Percentiles rank a stretch among this genome's conserved stretches.
These are phyloP conservation scores for Tretioscincus oriximinensis DNA, from an alignment of 2,113 vertebrate genomes.

Conservation along the genomic window DNA sequence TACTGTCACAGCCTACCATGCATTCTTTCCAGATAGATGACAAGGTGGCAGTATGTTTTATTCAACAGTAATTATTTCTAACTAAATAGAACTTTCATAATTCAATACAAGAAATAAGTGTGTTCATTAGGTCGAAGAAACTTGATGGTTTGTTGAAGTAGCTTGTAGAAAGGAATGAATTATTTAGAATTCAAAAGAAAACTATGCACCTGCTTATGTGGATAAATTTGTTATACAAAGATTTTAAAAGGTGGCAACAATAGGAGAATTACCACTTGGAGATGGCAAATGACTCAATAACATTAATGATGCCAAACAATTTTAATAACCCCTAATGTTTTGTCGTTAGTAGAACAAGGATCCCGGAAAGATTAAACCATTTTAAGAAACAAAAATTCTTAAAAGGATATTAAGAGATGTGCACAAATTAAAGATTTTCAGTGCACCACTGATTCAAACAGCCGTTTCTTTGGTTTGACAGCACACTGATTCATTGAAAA, in stretches of 20 bases:
- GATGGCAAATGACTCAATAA: not conserved
- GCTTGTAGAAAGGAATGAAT: not conserved
- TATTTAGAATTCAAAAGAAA: slow-evolving; percentile 7
- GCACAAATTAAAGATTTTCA: too few relatives aligned
- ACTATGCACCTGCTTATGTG: not conserved
- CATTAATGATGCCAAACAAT: not conserved
- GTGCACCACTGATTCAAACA: too few relatives aligned
- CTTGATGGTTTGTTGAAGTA: not conserved
- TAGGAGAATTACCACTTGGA: not conserved
- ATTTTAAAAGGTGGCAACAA: not conserved
- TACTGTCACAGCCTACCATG: not conserved
- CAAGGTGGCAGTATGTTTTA: slow-evolving; percentile 10
- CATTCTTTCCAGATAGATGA: not conserved
- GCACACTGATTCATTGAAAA: too few relatives aligned
- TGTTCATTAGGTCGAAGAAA: not conserved
- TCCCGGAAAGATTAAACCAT: not conserved
- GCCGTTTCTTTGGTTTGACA: too few relatives aligned
- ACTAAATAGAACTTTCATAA: slow-evolving; percentile 15
- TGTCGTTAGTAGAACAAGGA: not conserved
- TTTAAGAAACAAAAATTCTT: not conserved
- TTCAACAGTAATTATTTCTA: slow-evolving; percentile 27
- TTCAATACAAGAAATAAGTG: not conserved
- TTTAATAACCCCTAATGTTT: not conserved
- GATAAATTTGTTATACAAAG: not conserved
- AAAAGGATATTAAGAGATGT: too few relatives aligned